These are phyloP conservation scores for Melanaphis sacchari DNA, from an alignment of 1,140 invertebrate species.

Conservation along the genomic window DNA sequence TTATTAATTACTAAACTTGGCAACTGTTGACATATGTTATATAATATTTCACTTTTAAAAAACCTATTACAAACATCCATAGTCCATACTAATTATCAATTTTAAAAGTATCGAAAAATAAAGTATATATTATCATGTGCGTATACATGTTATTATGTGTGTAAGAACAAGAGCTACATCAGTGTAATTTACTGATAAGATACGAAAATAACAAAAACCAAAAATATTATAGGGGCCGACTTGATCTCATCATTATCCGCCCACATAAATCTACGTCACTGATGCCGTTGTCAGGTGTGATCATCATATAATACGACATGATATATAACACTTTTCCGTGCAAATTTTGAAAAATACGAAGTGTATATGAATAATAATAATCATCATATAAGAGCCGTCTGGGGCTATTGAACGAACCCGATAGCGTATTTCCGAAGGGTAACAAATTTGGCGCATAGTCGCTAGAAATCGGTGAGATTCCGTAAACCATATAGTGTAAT, in stretches of 20 bases:
- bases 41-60: too few species aligned
- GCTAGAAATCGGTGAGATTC: too few species aligned
- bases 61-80: too few species aligned
- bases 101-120: too few species aligned
- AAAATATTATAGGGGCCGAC: not conserved
- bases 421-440: too few species aligned
- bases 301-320: not conserved
- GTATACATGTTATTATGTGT: too few species aligned
- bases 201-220: not conserved
- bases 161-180: not conserved
- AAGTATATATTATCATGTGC: too few species aligned
- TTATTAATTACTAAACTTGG: too few species aligned
- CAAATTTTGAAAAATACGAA: not conserved
- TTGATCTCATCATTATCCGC: not conserved
- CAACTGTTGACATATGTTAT: too few species aligned
- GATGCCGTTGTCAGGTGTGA: not conserved
- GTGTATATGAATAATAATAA: not conserved
- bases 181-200: not conserved
- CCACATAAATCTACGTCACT: not conserved
- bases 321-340: not conserved
- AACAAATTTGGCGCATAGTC: too few species aligned
- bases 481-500: too few species aligned
- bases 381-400: not conserved
- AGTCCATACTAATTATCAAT: too few species aligned
- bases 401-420: not conserved